A percentile compares a stretch with the other conserved stretches of the same genome.
Evolutionary conservation across 2,113 vertebrate species (phyloP).

Genomic region (Callithrix jacchus): DNA sequence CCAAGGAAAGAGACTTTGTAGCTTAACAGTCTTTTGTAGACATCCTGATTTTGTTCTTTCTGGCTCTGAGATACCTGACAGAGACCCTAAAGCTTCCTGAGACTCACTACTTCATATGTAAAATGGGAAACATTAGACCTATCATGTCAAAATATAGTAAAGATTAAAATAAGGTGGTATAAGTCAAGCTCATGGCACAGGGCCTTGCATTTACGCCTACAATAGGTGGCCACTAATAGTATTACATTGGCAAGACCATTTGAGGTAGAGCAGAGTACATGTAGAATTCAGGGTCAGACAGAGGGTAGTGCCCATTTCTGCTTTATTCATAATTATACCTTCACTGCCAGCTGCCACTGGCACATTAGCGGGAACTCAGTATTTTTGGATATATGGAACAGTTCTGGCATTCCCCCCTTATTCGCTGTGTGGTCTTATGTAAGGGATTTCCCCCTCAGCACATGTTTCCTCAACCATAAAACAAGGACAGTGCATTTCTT

Average conservation of each 20-base stretch:
- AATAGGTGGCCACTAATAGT: not conserved
- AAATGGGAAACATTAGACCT: not conserved
- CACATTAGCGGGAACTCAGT: not conserved
- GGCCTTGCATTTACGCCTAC: not conserved
- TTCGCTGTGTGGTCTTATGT: not conserved
- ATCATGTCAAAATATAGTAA: not conserved
- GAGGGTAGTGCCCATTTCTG: not conserved
- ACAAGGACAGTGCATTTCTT: not conserved
- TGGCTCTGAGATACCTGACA: not conserved
- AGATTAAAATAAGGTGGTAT: not conserved
- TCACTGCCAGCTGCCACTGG: not conserved
- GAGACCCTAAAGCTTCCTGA: not conserved
- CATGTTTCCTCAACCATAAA: not conserved
- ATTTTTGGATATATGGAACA: not conserved
- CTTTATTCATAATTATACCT: not conserved
- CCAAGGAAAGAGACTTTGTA: not conserved
- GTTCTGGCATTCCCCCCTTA: not conserved
- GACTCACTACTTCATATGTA: not conserved
- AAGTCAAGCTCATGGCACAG: not conserved
- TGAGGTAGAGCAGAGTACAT: not conserved
- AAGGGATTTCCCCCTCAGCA: not conserved
- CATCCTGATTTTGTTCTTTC: not conserved
- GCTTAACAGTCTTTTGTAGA: not conserved
- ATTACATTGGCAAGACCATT: not conserved
- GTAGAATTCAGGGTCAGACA: not conserved